phyloP scores from a whole-genome alignment of 1,140 invertebrate species.

The Drosophila burlai region DNA sequence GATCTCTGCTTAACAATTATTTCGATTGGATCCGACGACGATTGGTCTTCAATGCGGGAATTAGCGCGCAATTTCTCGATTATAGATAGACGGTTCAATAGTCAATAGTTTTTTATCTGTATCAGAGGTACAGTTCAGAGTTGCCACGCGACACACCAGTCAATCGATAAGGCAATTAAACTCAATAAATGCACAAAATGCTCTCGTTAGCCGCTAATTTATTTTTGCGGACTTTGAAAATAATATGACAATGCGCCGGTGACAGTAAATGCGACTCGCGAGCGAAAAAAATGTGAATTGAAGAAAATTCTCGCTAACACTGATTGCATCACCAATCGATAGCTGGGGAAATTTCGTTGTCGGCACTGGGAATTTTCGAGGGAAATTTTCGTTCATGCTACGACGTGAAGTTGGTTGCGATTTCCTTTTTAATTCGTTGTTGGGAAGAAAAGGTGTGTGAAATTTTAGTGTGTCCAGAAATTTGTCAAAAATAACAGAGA shows the following conservation, averaged over 20 bases:
- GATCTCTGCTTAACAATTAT: constrained; percentile 1
- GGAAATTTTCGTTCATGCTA: constrained; percentile 52
- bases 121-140: constrained; percentile 79
- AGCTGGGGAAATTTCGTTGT: constrained; percentile 71
- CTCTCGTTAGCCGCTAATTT: constrained; percentile 7
- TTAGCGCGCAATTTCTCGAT: constrained; percentile 83
- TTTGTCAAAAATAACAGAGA: constrained; percentile 33
- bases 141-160: constrained; percentile 72
- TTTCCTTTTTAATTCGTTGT: constrained; percentile 85
- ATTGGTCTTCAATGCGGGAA: constrained; percentile 59
- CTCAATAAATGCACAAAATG: constrained; percentile 47
- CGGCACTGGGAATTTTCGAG: constrained; percentile 49
- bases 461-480: constrained; percentile 43
- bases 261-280: constrained; percentile 16
- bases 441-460: constrained; percentile 83
- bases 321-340: constrained; percentile 83
- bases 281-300: constrained; percentile 39
- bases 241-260: constrained; percentile 8
- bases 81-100: constrained; percentile 80
- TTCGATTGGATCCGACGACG: constrained; percentile 51
- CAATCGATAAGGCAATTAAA: constrained; percentile 74
- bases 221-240: constrained; percentile 25
- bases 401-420: constrained; percentile 79
- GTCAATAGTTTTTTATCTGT: constrained; percentile 82
- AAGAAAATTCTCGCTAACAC: constrained; percentile 60